A percentile compares a stretch with the other conserved stretches of the same genome.
Conservation (phyloP, 2,797 vertebrate genomes). For the Spinibarbus caldwelli region DNA sequence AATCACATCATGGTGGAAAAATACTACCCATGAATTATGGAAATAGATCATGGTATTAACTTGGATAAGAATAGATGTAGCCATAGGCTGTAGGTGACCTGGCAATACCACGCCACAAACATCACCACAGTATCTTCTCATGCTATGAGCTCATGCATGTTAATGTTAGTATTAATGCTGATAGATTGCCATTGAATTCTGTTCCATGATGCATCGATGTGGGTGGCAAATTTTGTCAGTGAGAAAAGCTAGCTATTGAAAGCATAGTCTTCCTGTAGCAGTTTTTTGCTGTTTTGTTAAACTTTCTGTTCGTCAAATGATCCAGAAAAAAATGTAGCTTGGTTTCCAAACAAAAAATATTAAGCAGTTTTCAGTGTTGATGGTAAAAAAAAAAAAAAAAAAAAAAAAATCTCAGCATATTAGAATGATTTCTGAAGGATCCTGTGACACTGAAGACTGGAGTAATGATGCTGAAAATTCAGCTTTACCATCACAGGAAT, state of each 20-base stretch:
- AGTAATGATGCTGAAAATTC: not conserved
- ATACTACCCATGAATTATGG: constrained; percentile 14
- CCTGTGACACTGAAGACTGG: not conserved
- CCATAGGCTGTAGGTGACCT: constrained; percentile 53
- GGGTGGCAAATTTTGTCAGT: not conserved
- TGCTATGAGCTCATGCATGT: constrained; percentile 1
- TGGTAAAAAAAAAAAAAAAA: not conserved
- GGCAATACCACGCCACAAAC: constrained; percentile 7
- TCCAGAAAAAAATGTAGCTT: not conserved
- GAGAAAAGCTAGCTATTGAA: no score
- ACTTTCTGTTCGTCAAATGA: not conserved
- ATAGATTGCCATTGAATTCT: constrained; percentile 9
- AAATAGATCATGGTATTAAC: constrained; percentile 31
- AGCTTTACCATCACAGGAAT: not conserved
- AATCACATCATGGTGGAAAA: not conserved
- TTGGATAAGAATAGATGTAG: constrained; percentile 41
- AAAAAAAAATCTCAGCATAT: not conserved
- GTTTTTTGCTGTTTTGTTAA: not conserved
- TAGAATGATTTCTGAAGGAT: not conserved
- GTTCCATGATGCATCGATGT: not conserved
- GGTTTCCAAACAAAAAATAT: not conserved
- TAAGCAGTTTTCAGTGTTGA: not conserved
- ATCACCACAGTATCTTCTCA: not conserved
- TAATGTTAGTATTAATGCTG: constrained; percentile 13
- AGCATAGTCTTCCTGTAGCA: no score